These are phyloP conservation scores for Corythornis cristatus DNA, from an alignment of 2,113 vertebrate species.

Conservation along the genomic window DNA sequence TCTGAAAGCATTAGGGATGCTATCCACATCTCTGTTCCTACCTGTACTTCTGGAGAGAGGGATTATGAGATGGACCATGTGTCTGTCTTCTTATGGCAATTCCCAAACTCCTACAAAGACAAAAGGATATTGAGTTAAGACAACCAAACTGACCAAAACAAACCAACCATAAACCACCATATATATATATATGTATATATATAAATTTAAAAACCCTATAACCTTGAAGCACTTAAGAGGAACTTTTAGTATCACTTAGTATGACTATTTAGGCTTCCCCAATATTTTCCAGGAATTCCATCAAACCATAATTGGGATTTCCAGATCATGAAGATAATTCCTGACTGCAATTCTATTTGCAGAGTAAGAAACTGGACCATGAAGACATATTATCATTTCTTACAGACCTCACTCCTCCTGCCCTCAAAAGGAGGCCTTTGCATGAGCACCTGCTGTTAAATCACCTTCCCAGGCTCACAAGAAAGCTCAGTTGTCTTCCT, in stretches of 20 bases:
- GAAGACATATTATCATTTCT: not conserved
- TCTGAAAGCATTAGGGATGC: not conserved
- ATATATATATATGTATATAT: too few relatives aligned
- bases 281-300: not conserved
- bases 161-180: too few relatives aligned
- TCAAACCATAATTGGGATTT: constrained; percentile 42
- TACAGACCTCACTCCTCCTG: not conserved
- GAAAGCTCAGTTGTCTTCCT: not conserved
- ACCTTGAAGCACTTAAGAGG: not conserved
- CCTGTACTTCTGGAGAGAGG: not conserved
- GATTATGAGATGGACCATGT: accelerated
- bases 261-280: not conserved
- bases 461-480: not conserved
- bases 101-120: not conserved
- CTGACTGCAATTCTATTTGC: not conserved
- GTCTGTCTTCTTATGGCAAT: not conserved
- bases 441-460: not conserved
- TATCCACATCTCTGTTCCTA: not conserved
- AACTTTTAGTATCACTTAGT: not conserved
- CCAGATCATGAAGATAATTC: constrained; percentile 3
- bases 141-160: not conserved
- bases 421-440: not conserved
- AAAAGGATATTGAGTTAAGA: not conserved
- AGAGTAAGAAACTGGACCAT: not conserved
- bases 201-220: not conserved